A percentile compares a stretch with the other conserved stretches of the same genome.
phyloP scores from a whole-genome alignment of 37 sponge, comb jelly and placozoan genomes.

The Theonella swinhoei region DNA sequence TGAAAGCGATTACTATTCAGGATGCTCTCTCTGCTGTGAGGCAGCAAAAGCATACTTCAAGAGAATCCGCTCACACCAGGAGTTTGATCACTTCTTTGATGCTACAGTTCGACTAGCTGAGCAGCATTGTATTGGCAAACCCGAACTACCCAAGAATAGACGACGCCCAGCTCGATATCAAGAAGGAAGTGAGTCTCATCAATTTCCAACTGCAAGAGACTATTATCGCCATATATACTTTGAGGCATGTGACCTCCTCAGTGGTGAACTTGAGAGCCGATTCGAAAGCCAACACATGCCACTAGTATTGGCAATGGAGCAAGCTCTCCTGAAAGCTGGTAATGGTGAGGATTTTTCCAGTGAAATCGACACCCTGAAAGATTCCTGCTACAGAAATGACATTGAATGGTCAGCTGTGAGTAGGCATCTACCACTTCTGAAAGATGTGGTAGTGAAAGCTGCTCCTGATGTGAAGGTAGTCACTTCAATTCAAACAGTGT shows the following conservation, averaged over 20 bases:
- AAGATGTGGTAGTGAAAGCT: conserved; percentile 25
- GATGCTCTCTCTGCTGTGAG: conserved; percentile 55
- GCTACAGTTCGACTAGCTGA: conserved; percentile 12
- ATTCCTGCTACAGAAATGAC: too few species aligned
- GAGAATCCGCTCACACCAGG: conserved; percentile 20
- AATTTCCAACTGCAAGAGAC: conserved; percentile 26
- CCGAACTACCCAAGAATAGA: conserved; percentile 55
- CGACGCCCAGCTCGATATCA: conserved; percentile 39
- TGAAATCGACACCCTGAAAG: too few species aligned
- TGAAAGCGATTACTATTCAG: conserved; percentile 34
- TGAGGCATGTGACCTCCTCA: conserved; percentile 64
- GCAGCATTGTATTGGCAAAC: conserved; percentile 32
- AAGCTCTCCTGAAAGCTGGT: too few species aligned
- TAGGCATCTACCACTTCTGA: conserved; percentile 33
- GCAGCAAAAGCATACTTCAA: conserved; percentile 39
- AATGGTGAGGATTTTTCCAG: too few species aligned
- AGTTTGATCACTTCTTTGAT: conserved; percentile 53
- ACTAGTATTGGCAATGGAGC: conserved; percentile 10
- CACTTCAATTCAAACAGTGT: conserved; percentile 18
- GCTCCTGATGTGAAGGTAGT: conserved; percentile 19
- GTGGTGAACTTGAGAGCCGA: conserved; percentile 27
- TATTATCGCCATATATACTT: conserved; percentile 49
- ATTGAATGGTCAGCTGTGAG: too few species aligned
- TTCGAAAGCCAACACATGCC: conserved; percentile 30
- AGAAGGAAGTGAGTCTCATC: conserved; percentile 39